These are phyloP conservation scores for Aelia acuminata DNA, from an alignment of 2,888 invertebrate genomes.

Conservation along the genomic window DNA sequence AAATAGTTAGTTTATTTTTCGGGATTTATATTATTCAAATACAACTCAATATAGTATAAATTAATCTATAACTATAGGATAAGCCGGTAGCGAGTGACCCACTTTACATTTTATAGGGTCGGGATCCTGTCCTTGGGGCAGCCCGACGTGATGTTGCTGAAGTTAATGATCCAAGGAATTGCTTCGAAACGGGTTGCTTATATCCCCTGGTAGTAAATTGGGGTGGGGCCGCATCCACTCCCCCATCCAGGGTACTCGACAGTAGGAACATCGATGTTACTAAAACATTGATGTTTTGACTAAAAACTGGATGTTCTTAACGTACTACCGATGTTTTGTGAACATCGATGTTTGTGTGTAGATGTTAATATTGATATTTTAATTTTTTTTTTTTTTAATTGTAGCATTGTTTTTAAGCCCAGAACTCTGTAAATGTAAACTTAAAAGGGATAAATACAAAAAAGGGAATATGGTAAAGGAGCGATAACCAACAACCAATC, in stretches of 20 bases:
- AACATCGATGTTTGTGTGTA: too few species aligned
- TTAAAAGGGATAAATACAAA: too few species aligned
- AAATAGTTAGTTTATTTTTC: not conserved
- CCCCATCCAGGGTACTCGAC: not conserved
- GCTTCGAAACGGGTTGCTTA: conserved; percentile 38
- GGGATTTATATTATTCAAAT: not conserved
- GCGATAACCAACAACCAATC: too few species aligned
- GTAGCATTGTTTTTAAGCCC: too few species aligned
- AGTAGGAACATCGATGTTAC: too few species aligned
- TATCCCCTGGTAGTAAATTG: conserved; percentile 36
- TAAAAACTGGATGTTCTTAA: too few species aligned
- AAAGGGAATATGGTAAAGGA: too few species aligned
- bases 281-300: too few species aligned
- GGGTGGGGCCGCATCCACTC: not conserved
- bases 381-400: too few species aligned
- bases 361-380: too few species aligned
- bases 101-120: conserved; percentile 28
- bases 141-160: not conserved
- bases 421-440: too few species aligned
- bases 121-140: not conserved
- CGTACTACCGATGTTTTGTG: too few species aligned
- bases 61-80: not conserved
- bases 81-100: not conserved
- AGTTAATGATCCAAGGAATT: conserved; percentile 48
- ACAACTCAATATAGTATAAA: not conserved